Base-by-base conservation (phyloP, 1,140 invertebrate genomes). In the Stratiolaelaps scimitus region DNA sequence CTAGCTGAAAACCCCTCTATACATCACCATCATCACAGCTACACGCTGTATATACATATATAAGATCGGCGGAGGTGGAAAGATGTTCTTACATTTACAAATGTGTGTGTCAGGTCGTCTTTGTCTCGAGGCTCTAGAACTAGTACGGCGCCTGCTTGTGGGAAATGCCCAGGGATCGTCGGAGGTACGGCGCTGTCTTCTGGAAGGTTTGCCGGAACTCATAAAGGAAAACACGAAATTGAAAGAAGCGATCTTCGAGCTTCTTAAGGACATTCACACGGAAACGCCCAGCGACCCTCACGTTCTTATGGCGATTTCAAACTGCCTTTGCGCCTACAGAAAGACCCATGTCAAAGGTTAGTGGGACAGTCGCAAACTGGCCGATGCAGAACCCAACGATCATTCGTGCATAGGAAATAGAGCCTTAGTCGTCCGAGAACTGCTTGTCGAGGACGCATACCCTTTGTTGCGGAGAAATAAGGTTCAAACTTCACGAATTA, bases 301-400 rank as follows among this genome's bases (percentile, higher is more conserved):
- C 26, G 34, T 23, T 2, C 53, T 60, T 2, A 60, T 60, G 53
- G 17, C 53, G 2, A 34, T 60, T 60, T n/a, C 53, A 15, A 29
- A 26, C 26, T 60, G 53, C 10, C 53, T 60, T 15, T 60, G 53
- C 53, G 23, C 53, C 13, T 60, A 60, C 10, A 15, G 53, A 4
- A 60, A 60, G 10, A 34, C 34, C 34, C 53, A 60, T 26, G 34
- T 60, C 23, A 60, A 60, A 60, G 53, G 53, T 60, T 29, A 15
- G n/a, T n/a, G 15, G 26, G 10, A 23, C 10, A 40, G 4, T 10
- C 34, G 5, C 4, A 40, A 40, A 40, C 34, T 10, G 34, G 4
- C n/a, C n/a, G n/a, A n/a, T n/a, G n/a, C n/a, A n/a, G n/a, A n/a
- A n/a, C n/a, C n/a, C n/a, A n/a, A n/a, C n/a, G n/a, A n/a, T n/a